A percentile compares a stretch with the other conserved stretches of the same genome.
These are phyloP conservation scores for Poeciliopsis gracilis DNA, from an alignment of 2,797 vertebrate species.

Conservation along the genomic window DNA sequence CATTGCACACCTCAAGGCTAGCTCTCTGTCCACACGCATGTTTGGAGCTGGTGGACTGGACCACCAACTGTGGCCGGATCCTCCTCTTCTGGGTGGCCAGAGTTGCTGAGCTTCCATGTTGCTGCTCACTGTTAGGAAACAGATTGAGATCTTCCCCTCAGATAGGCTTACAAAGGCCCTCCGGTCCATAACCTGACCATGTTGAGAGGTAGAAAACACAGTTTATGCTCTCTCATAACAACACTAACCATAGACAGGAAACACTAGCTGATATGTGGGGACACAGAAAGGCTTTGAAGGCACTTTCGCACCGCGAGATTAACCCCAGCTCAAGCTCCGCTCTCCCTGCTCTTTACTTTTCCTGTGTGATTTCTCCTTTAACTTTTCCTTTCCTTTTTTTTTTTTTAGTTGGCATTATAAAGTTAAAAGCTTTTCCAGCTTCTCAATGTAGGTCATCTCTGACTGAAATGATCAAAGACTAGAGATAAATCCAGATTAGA, in stretches of 20 bases:
- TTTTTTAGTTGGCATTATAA: conserved; percentile 22
- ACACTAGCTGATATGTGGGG: conserved; percentile 74
- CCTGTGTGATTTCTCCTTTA: conserved; percentile 12
- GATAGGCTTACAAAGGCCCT: conserved; percentile 71
- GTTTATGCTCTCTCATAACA: conserved; percentile 78
- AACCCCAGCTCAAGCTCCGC: conserved; percentile 49
- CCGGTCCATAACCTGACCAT: conserved; percentile 55
- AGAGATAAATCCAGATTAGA: conserved; percentile 61
- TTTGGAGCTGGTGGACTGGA: conserved; percentile 66
- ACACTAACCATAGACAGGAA: conserved; percentile 74
- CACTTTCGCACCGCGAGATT: conserved; percentile 64
- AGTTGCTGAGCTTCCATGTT: conserved; percentile 58
- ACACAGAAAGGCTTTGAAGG: conserved; percentile 70
- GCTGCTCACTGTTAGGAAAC: conserved; percentile 57
- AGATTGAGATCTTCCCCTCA: conserved; percentile 68
- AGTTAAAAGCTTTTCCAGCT: conserved; percentile 56
- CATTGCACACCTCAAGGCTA: conserved; percentile 32
- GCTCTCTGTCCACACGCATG: conserved; percentile 39
- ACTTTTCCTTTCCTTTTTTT: conserved; percentile 17
- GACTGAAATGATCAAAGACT: conserved; percentile 8
- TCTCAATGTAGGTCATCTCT: conserved; percentile 46
- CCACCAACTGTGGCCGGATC: conserved; percentile 73
- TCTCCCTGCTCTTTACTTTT: conserved; percentile 23
- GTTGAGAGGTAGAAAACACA: conserved; percentile 76
- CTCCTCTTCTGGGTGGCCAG: conserved; percentile 76